These are phyloP conservation scores for Eutrigla gurnardus DNA, from an alignment of 2,797 vertebrate species.

Conservation along the genomic window DNA sequence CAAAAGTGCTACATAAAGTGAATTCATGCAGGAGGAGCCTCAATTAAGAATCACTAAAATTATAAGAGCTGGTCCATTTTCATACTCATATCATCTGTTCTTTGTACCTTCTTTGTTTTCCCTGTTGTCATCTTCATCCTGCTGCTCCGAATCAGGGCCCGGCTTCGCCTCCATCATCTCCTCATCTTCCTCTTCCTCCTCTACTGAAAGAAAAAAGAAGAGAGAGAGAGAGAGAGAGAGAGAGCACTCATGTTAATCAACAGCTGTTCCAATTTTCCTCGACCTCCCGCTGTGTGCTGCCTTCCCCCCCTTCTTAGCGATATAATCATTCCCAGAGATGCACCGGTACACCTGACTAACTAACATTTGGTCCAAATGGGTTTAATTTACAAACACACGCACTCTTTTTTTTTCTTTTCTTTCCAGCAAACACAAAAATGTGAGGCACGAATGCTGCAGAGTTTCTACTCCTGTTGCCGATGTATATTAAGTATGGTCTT, in stretches of 20 bases:
- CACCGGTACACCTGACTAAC: slow-evolving; percentile 76
- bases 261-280: slow-evolving; percentile 79
- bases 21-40: background rate
- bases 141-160: slow-evolving; percentile 88
- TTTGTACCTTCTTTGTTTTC: slow-evolving; percentile 90
- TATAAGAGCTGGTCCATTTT: background rate
- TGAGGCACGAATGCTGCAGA: background rate
- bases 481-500: background rate
- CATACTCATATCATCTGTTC: background rate
- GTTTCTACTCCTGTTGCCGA: slow-evolving; percentile 6
- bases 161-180: slow-evolving; percentile 91
- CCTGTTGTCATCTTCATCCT: slow-evolving; percentile 90
- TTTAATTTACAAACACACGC: slow-evolving; percentile 66
- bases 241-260: slow-evolving; percentile 76
- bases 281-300: slow-evolving; percentile 64
- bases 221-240: slow-evolving; percentile 25
- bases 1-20: background rate
- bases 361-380: slow-evolving; percentile 59
- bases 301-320: slow-evolving; percentile 61
- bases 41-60: background rate
- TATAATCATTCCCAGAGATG: slow-evolving; percentile 83
- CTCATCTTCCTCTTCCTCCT: slow-evolving; percentile 96
- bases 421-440: background rate
- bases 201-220: slow-evolving; percentile 68
- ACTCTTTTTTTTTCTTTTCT: slow-evolving; percentile 5